phyloP scores from a whole-genome alignment of 2,888 invertebrate genomes.

The Euproctis similis region DNA sequence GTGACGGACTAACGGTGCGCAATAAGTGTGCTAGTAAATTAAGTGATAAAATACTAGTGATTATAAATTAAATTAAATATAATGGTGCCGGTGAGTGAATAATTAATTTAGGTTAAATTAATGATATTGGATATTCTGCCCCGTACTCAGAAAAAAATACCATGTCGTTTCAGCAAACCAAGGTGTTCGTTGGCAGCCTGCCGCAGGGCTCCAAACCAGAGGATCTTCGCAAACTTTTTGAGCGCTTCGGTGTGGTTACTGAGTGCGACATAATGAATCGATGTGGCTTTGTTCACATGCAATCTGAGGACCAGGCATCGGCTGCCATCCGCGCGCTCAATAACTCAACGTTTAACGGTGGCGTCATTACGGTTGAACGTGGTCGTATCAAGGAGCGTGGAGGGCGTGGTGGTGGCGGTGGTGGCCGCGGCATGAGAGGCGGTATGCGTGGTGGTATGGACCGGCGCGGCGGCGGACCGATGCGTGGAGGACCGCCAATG shows the following conservation, averaged over 20 bases:
- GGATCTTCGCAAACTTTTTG: slow-evolving; percentile 88
- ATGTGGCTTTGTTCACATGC: slow-evolving; percentile 95
- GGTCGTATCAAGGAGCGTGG: slow-evolving; percentile 85
- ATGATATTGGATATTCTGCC: neutral
- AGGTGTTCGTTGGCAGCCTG: slow-evolving; percentile 95
- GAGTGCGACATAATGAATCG: slow-evolving; percentile 97
- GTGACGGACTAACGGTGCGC: slow-evolving; percentile 17
- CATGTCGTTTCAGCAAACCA: slow-evolving; percentile 78
- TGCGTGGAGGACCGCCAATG: slow-evolving; percentile 43
- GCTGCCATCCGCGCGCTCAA: slow-evolving; percentile 88
- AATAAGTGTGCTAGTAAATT: slow-evolving; percentile 15
- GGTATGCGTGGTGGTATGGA: slow-evolving; percentile 58
- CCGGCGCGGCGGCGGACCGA: slow-evolving; percentile 43
- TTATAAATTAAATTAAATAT: slow-evolving; percentile 18
- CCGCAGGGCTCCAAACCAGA: slow-evolving; percentile 89
- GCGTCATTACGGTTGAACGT: slow-evolving; percentile 88
- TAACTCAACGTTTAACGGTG: slow-evolving; percentile 88
- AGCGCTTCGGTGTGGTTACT: slow-evolving; percentile 89
- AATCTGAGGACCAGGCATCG: slow-evolving; percentile 86
- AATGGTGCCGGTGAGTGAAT: slow-evolving; percentile 65
- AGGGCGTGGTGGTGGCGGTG: slow-evolving; percentile 65
- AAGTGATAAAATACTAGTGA: slow-evolving; percentile 7
- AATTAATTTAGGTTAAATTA: slow-evolving; percentile 3
- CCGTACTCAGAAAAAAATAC: slow-evolving; percentile 9
- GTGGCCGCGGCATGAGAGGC: slow-evolving; percentile 56